Evolutionary conservation across 2,888 invertebrate species (phyloP).

Genomic region (Taenaris catops): DNA sequence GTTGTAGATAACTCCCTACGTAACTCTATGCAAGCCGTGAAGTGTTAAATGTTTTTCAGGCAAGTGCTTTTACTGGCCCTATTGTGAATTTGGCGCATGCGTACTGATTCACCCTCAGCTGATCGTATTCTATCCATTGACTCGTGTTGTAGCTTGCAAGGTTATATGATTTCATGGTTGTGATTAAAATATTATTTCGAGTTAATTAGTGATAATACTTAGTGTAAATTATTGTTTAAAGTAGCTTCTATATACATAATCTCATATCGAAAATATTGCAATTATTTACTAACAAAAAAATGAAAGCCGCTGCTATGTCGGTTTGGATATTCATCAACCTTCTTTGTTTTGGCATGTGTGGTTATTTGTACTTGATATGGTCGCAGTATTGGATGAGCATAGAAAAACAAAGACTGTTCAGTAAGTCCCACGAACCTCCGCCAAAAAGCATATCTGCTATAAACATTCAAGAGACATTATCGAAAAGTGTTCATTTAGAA

Average conservation of each 20-base stretch:
- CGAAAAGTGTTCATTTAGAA: slow-evolving; percentile 37
- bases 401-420: slow-evolving; percentile 73
- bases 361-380: slow-evolving; percentile 86
- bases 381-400: slow-evolving; percentile 85
- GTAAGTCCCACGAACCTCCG: slow-evolving; percentile 40
- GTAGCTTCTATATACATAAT: neutral
- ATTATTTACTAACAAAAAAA: slow-evolving; percentile 30
- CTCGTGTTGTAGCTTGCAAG: slow-evolving; percentile 5
- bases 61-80: no score
- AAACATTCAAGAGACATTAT: slow-evolving; percentile 36
- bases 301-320: slow-evolving; percentile 83
- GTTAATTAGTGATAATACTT: slow-evolving; percentile 2
- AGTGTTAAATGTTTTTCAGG: no score
- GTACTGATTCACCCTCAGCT: slow-evolving; percentile 45
- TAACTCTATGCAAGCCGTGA: no score
- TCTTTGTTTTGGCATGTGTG: slow-evolving; percentile 85
- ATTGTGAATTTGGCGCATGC: slow-evolving; percentile 50
- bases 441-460: slow-evolving; percentile 37
- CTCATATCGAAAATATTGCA: neutral
- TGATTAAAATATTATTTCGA: slow-evolving; percentile 17
- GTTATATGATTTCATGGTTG: slow-evolving; percentile 22
- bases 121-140: slow-evolving; percentile 43
- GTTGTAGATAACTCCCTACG: no score
- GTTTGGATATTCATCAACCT: slow-evolving; percentile 87
- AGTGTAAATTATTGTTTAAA: neutral